Conservation (phyloP, 1,140 invertebrate genomes). For the Drosophila mauritiana region DNA sequence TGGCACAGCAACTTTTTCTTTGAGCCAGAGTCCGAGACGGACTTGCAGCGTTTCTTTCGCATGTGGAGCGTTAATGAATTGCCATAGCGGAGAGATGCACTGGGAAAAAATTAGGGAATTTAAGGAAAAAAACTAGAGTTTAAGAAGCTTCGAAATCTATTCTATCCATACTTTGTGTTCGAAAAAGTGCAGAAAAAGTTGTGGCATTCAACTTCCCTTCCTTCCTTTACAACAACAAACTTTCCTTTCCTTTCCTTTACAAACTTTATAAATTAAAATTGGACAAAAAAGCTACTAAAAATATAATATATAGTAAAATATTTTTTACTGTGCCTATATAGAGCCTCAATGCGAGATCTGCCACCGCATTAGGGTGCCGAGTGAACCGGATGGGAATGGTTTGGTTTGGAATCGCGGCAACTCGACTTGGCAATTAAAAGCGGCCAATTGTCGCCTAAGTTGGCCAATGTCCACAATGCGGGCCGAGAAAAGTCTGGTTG, state of each 20-base stretch:
- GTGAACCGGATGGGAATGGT: conserved; percentile 77
- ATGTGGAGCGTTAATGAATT: conserved; percentile 81
- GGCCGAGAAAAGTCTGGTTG: conserved; percentile 57
- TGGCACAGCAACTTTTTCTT: conserved; percentile 83
- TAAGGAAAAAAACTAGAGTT: background rate
- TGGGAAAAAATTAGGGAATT: background rate
- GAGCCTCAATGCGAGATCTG: conserved; percentile 12
- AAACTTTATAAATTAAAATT: too few relatives aligned
- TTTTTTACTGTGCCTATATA: background rate
- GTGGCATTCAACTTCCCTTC: too few relatives aligned
- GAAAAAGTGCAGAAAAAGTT: too few relatives aligned
- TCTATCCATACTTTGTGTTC: too few relatives aligned
- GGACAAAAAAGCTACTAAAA: too few relatives aligned
- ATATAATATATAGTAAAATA: too few relatives aligned
- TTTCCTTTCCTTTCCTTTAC: too few relatives aligned
- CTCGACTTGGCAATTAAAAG: conserved; percentile 71
- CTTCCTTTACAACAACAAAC: too few relatives aligned
- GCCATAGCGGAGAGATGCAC: conserved; percentile 37
- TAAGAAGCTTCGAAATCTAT: background rate
- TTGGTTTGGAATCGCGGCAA: conserved; percentile 48
- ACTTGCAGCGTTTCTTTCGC: conserved; percentile 54
- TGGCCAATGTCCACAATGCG: conserved; percentile 53
- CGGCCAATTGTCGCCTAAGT: conserved; percentile 68
- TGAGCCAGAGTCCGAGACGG: conserved; percentile 48
- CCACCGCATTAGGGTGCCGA: conserved; percentile 56